phyloP scores from a whole-genome alignment of 1,140 invertebrate genomes.

The Sinella curviseta region DNA sequence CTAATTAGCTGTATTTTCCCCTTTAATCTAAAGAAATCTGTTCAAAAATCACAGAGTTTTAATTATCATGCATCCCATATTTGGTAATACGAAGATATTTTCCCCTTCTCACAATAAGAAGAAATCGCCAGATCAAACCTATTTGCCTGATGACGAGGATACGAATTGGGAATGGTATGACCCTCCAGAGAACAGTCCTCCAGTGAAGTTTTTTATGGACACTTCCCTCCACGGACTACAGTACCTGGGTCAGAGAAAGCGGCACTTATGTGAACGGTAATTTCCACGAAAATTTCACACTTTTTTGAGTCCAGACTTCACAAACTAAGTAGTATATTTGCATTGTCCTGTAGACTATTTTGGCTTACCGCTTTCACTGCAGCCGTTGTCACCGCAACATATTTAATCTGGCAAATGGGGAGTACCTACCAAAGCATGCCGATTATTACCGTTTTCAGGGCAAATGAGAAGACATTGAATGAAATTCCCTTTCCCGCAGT shows the following conservation, averaged over 20 bases:
- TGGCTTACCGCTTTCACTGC: constrained; percentile 59
- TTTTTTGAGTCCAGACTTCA: not conserved
- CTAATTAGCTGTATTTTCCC: not conserved
- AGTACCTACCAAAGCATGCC: constrained; percentile 61
- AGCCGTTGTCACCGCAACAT: constrained; percentile 57
- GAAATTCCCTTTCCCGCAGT: constrained; percentile 46
- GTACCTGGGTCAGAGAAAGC: not conserved
- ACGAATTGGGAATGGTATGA: not conserved
- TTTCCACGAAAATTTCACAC: not conserved
- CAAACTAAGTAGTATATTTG: not conserved
- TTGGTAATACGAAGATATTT: too few species aligned
- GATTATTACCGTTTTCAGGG: constrained; percentile 62
- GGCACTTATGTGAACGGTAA: not conserved
- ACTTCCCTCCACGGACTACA: not conserved
- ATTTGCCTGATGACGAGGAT: not conserved
- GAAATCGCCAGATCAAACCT: too few species aligned
- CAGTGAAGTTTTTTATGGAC: not conserved
- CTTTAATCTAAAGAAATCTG: not conserved
- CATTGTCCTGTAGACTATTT: constrained; percentile 53
- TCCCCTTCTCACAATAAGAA: too few species aligned
- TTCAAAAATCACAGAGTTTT: too few species aligned
- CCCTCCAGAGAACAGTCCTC: not conserved
- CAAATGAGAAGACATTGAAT: constrained; percentile 39
- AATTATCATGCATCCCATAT: too few species aligned
- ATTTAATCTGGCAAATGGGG: constrained; percentile 59